Percentiles rank a stretch among this genome's conserved stretches.
Conservation (phyloP, 37 sponge, comb jelly and placozoan genomes). For the Agelas oroides region DNA sequence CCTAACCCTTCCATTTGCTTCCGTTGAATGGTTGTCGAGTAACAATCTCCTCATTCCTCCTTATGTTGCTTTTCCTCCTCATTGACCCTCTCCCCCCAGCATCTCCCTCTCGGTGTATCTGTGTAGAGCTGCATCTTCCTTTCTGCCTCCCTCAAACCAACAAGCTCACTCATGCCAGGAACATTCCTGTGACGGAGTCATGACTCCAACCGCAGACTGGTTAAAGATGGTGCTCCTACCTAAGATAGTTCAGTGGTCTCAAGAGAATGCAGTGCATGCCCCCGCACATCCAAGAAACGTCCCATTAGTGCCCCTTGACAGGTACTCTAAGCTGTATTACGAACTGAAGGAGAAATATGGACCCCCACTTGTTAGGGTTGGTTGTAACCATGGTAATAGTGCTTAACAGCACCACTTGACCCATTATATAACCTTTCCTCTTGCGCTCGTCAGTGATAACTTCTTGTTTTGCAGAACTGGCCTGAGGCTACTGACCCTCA, state of each 20-base stretch:
- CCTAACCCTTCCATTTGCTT: too few species aligned
- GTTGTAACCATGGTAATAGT: too few species aligned
- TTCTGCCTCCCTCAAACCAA: too few species aligned
- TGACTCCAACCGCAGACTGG: constrained; percentile 65
- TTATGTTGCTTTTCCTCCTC: too few species aligned
- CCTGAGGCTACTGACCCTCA: constrained; percentile 93
- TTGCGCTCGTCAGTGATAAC: too few species aligned
- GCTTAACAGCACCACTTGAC: too few species aligned
- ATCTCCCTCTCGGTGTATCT: too few species aligned
- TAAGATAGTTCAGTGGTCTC: constrained; percentile 16
- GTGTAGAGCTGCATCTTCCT: too few species aligned
- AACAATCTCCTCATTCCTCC: too few species aligned
- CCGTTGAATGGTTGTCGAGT: too few species aligned
- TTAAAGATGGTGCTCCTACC: constrained; percentile 69
- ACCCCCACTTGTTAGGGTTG: constrained; percentile 70
- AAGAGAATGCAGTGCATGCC: not conserved
- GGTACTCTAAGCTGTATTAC: constrained; percentile 63
- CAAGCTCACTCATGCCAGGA: not conserved
- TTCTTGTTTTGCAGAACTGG: constrained; percentile 69
- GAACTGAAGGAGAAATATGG: constrained; percentile 89
- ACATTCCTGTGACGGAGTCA: constrained; percentile 1
- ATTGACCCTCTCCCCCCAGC: too few species aligned
- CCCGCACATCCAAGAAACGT: not conserved
- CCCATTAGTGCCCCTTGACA: constrained; percentile 64
- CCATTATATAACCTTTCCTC: too few species aligned